These are phyloP conservation scores for Globodera ellingtonae DNA, from an alignment of 1,140 invertebrate species.

Conservation along the genomic window DNA sequence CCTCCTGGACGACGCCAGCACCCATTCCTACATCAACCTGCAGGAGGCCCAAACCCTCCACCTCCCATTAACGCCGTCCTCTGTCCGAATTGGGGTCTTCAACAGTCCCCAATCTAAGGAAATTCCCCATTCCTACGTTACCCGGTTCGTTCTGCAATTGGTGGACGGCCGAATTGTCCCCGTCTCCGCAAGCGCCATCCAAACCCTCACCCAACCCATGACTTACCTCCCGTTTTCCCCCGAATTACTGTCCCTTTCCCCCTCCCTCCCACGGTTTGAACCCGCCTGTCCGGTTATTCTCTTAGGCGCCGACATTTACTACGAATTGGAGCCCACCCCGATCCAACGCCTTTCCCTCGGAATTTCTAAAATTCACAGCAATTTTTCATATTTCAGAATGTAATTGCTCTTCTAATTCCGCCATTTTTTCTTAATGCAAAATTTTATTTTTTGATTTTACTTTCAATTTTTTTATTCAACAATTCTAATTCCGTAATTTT, in stretches of 20 bases:
- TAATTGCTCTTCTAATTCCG: too few species aligned
- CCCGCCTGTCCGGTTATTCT: not conserved
- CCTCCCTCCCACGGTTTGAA: not conserved
- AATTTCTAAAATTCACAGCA: too few species aligned
- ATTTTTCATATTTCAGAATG: too few species aligned
- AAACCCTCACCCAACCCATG: conserved; percentile 1
- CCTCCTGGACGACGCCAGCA: conserved; percentile 9
- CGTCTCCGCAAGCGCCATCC: not conserved
- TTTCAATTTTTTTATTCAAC: too few species aligned
- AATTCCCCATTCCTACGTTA: not conserved
- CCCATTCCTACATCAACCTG: not conserved
- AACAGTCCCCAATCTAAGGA: not conserved
- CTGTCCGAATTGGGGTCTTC: not conserved
- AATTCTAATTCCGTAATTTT: too few species aligned
- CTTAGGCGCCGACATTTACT: not conserved
- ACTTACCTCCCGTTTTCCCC: not conserved
- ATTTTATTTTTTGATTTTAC: too few species aligned
- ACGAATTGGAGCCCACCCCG: not conserved
- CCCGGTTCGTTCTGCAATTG: not conserved
- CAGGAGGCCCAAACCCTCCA: not conserved
- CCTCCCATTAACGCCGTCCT: not conserved
- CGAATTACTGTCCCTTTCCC: not conserved
- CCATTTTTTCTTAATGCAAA: too few species aligned
- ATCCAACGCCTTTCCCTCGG: not conserved
- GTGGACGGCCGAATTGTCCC: not conserved